Conservation (phyloP, 1,140 invertebrate species). For the Pseudoatta argentina region DNA sequence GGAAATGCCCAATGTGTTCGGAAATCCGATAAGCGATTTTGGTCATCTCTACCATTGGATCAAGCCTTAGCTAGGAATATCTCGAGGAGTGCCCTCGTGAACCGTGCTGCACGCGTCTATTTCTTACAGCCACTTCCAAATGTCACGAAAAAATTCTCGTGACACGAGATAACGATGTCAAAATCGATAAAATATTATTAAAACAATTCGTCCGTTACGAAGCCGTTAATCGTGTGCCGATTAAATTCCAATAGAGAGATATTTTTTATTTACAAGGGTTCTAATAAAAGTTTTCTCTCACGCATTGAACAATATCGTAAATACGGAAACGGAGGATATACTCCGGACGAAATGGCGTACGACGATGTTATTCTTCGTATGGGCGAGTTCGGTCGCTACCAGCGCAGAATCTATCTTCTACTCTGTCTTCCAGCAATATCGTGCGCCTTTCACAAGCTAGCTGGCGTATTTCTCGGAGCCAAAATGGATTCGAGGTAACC, state of each 20-base stretch:
- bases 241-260: conserved; percentile 4
- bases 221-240: not conserved
- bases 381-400: conserved; percentile 92
- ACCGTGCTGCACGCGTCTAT: not conserved
- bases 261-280: not conserved
- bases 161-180: conserved; percentile 24
- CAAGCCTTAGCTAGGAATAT: not conserved
- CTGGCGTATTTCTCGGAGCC: conserved; percentile 90
- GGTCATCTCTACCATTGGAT: not conserved
- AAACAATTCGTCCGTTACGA: not conserved
- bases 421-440: conserved; percentile 91
- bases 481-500: conserved; percentile 88
- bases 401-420: conserved; percentile 90
- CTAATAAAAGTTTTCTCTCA: not conserved
- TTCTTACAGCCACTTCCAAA: not conserved
- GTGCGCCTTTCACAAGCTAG: conserved; percentile 92
- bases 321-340: not conserved
- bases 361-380: conserved; percentile 90
- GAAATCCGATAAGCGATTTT: not conserved
- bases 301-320: not conserved
- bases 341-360: conserved; percentile 88
- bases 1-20: not conserved
- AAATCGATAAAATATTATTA: not conserved
- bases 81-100: not conserved
- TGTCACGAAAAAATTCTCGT: conserved; percentile 10